A percentile compares a stretch with the other conserved stretches of the same genome.
phyloP scores from a whole-genome alignment of 1,140 invertebrate species.

The Leptoteleia sp. region DNA sequence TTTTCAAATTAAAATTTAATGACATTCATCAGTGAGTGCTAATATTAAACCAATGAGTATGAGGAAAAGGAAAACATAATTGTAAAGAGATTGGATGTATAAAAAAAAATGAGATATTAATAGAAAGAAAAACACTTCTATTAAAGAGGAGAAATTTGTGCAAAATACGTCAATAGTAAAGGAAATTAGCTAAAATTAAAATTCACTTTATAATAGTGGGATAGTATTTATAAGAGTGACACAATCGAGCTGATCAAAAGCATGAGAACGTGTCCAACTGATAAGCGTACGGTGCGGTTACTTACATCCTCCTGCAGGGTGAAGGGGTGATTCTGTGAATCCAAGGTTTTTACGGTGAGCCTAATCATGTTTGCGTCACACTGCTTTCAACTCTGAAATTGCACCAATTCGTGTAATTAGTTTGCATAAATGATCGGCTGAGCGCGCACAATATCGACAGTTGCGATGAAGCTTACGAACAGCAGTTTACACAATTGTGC shows the following conservation, averaged over 20 bases:
- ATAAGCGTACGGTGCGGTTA: background rate
- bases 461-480: background rate
- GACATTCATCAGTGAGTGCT: too few relatives aligned
- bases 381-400: slow-evolving; percentile 15
- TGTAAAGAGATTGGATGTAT: too few relatives aligned
- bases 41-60: too few relatives aligned
- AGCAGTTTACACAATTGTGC: too few relatives aligned
- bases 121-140: too few relatives aligned
- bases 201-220: too few relatives aligned
- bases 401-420: slow-evolving; percentile 9
- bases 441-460: background rate
- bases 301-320: slow-evolving; percentile 93
- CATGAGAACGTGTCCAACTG: background rate
- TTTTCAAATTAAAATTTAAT: too few relatives aligned
- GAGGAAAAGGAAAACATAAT: too few relatives aligned
- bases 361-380: slow-evolving; percentile 85
- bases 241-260: slow-evolving; percentile 4
- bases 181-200: too few relatives aligned
- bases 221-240: slow-evolving; percentile 24
- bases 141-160: too few relatives aligned
- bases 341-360: slow-evolving; percentile 94
- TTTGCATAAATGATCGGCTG: background rate
- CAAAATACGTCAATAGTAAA: too few relatives aligned
- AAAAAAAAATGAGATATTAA: too few relatives aligned
- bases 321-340: slow-evolving; percentile 94